phyloP scores from a whole-genome alignment of 2,113 vertebrate genomes.

The Kobus ellipsiprymnus region DNA sequence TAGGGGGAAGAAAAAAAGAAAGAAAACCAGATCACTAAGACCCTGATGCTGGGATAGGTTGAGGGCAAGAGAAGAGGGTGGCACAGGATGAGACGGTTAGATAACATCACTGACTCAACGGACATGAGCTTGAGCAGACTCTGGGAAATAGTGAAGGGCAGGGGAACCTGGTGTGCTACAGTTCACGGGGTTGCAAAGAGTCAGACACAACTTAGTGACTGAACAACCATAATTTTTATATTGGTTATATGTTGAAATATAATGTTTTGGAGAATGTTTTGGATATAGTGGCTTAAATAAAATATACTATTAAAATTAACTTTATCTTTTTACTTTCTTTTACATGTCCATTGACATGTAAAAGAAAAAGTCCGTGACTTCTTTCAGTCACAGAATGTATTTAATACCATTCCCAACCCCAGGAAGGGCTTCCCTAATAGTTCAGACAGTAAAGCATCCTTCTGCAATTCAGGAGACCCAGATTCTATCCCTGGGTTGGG shows the following conservation, averaged over 20 bases:
- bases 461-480: neutral
- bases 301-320: neutral
- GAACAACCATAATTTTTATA: neutral
- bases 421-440: neutral
- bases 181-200: neutral
- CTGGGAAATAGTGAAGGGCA: neutral
- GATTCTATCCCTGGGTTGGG: neutral
- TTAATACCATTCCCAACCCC: neutral
- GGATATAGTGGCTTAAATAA: neutral
- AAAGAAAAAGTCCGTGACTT: no score
- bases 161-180: neutral
- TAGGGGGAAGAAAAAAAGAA: neutral
- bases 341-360: neutral
- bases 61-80: neutral
- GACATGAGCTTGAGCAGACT: neutral
- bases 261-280: neutral
- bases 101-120: neutral
- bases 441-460: neutral
- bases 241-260: neutral
- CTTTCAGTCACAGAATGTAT: neutral
- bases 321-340: neutral
- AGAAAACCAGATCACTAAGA: neutral
- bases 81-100: neutral
- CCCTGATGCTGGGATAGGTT: neutral
- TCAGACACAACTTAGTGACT: neutral